Evolutionary conservation across 2,888 invertebrate species (phyloP), one percentile per base, ranked within the genome.

Genomic region (Drosophila helvetica): DNA sequence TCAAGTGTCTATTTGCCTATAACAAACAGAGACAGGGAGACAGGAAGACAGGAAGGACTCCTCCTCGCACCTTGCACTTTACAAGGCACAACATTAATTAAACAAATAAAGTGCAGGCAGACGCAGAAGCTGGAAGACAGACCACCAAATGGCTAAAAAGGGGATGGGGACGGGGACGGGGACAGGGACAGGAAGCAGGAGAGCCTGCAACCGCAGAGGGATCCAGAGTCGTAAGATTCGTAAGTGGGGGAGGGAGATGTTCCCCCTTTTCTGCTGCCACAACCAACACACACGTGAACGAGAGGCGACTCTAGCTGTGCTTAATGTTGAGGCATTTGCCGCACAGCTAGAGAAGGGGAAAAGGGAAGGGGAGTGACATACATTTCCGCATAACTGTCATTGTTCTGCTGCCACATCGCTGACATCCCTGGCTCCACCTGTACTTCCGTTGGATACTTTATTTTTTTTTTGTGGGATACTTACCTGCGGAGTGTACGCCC

Each of bases 1-100:
- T 88, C 88, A 88, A 84, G 84, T 86, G 88, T 88, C 87, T 84
- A 86, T 84, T 84, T 88, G 82, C 87, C 87, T 73, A 87, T 87
- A 81, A 85, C 89, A 86, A 86, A 78, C 88, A 81, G 74, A 72
- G 79, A 80, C 38, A 53, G 22, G 47, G 22, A 57, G 22, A 50
- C 57, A 50, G 15, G 38, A 9, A 67, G 79, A 79, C 12, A 30
- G 38, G 38, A 38, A 1, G 15, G 5, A 38, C 38, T 38, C 38
- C 22, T 47, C n/a, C n/a, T n/a, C 47, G 53, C 81, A 86, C 75
- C 88, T 80, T 83, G 75, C 88, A 86, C 80, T 79, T 78, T 85
- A 87, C 84, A 86, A 73, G 84, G 86, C 80, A 79, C 38, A 7
- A 73, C 87, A 84, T 84, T 84, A 84, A 84, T 84, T 85, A 85